A percentile compares a stretch with the other conserved stretches of the same genome.
These are phyloP conservation scores for Hiodon alosoides DNA, from an alignment of 2,113 vertebrate species.

Conservation along the genomic window DNA sequence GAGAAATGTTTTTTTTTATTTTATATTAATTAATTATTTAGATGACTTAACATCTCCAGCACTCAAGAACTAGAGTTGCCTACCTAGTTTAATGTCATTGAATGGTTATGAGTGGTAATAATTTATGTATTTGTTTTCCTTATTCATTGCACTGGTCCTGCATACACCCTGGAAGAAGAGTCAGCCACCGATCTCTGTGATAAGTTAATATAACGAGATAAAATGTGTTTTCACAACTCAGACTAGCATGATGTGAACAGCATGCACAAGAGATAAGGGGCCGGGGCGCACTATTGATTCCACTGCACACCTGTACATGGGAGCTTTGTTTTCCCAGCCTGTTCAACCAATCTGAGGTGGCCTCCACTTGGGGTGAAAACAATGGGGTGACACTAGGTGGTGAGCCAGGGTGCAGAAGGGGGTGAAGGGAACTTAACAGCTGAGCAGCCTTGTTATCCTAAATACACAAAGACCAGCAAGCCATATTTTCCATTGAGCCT, in stretches of 20 bases:
- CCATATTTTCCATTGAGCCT: not conserved
- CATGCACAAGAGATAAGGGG: not conserved
- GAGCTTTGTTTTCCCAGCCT: not conserved
- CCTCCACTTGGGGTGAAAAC: not conserved
- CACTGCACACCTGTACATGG: not conserved
- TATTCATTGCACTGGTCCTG: too few relatives aligned
- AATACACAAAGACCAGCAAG: not conserved
- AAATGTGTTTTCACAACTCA: not conserved
- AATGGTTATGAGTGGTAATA: not conserved
- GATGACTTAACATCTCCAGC: not conserved
- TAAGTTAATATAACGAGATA: too few relatives aligned
- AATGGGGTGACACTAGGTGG: not conserved
- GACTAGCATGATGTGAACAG: not conserved
- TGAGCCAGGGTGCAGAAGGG: not conserved
- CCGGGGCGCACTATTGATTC: not conserved
- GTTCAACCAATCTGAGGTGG: not conserved
- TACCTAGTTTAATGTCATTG: not conserved
- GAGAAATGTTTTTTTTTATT: too few relatives aligned
- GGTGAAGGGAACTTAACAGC: slow-evolving; percentile 5
- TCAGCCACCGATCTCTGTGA: too few relatives aligned
- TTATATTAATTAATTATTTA: not conserved
- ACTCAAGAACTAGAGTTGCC: not conserved
- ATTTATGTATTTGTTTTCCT: too few relatives aligned
- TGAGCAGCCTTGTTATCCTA: slow-evolving; percentile 7
- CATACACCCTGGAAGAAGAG: too few relatives aligned